A percentile compares a stretch with the other conserved stretches of the same genome.
Evolutionary conservation across 53 echinoderm and acorn worm genomes (phyloP).

Genomic region (Temnopleurus reevesii): DNA sequence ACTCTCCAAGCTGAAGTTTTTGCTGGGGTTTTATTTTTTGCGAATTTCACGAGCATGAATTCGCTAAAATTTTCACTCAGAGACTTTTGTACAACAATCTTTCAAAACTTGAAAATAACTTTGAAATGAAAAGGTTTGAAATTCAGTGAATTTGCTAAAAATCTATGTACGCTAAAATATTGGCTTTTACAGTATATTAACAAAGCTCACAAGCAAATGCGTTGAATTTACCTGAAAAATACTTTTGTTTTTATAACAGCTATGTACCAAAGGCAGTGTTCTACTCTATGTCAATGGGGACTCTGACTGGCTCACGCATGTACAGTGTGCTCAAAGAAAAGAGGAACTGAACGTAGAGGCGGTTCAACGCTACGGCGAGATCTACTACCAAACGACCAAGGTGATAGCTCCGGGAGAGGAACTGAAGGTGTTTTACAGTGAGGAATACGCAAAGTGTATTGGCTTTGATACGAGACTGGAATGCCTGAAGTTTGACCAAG

Average conservation of each 20-base stretch:
- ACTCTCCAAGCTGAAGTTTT: no score
- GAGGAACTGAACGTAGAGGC: not conserved
- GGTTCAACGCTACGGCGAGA: not conserved
- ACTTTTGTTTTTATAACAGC: not conserved
- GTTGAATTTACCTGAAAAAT: not conserved
- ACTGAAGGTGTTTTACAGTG: slow-evolving; percentile 1
- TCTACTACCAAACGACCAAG: slow-evolving; percentile 16
- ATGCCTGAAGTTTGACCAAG: not conserved
- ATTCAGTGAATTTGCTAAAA: not conserved
- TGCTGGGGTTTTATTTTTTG: no score
- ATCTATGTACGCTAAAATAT: not conserved
- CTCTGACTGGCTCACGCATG: not conserved
- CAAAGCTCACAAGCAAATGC: not conserved
- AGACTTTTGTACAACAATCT: no score
- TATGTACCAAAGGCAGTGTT: not conserved
- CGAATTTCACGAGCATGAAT: no score
- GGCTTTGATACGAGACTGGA: not conserved
- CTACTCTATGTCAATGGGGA: not conserved
- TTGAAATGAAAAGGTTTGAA: not conserved
- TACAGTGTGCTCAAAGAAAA: not conserved
- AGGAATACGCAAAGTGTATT: not conserved
- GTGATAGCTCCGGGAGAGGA: not conserved
- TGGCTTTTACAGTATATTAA: not conserved
- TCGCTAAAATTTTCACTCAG: no score
- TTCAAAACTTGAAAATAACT: not conserved